Evolutionary conservation across 2,797 vertebrate genomes (phyloP).

Genomic region (Schizopygopsis malacanthus): DNA sequence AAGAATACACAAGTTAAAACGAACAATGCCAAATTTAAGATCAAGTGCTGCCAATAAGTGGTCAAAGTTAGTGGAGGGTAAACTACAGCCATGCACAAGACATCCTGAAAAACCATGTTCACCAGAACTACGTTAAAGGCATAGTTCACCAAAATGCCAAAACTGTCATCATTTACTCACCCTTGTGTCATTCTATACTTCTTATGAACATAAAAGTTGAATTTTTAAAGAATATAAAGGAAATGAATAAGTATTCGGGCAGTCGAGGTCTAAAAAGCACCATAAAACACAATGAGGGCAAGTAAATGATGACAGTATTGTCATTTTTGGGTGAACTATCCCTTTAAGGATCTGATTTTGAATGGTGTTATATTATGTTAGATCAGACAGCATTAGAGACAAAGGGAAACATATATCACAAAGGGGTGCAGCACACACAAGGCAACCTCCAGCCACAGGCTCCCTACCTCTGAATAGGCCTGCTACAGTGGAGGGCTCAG

Average conservation of each 20-base stretch:
- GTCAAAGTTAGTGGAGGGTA: background rate
- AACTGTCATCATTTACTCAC: background rate
- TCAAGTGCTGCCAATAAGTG: background rate
- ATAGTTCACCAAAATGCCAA: background rate
- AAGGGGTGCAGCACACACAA: background rate
- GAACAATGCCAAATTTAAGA: slow-evolving; percentile 1
- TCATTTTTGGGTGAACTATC: background rate
- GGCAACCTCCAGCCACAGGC: slow-evolving; percentile 56
- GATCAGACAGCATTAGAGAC: background rate
- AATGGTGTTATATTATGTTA: background rate
- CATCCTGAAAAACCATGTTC: background rate
- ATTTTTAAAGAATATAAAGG: background rate
- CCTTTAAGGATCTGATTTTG: background rate
- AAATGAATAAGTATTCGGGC: background rate
- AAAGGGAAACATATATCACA: slow-evolving; percentile 7
- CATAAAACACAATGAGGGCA: background rate
- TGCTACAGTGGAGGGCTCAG: slow-evolving; percentile 91
- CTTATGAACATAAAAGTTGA: background rate
- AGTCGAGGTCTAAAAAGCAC: background rate
- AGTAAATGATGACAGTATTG: background rate
- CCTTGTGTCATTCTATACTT: background rate
- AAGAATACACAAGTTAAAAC: slow-evolving; percentile 10
- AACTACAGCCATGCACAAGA: background rate
- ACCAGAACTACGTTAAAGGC: background rate
- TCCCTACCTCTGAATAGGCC: slow-evolving; percentile 94